Base-by-base conservation (phyloP, 2,888 invertebrate species). In the Bembecia ichneumoniformis region DNA sequence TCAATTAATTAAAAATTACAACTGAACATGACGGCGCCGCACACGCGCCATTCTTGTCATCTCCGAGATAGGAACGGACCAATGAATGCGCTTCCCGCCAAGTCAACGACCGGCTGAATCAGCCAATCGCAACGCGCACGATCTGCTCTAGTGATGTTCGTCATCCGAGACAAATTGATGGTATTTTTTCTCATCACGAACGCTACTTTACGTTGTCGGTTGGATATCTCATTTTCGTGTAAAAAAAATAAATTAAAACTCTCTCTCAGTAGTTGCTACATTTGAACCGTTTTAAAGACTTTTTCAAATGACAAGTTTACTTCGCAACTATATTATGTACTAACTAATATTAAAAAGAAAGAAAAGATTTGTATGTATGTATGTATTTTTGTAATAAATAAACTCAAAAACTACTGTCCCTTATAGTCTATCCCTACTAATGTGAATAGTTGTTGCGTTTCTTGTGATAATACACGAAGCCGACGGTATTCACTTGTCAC, bases 81-180 rank as follows among this genome's bases (percentile, higher is more conserved):
- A 68, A 66, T 64, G 49, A 54, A 50, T 55, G 46, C 53, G 51
- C 51, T 57, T 68, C 64, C 64, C 64, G 63, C 59, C 60, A 59
- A 64, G 81, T 82, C 83, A 80, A 72, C 70, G 83, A 77, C 80
- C 82, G 60, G 28, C 51, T 43, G 52, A 55, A 52, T 60, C 68
- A 63, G 65, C 75, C 75, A 77, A 76, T 77, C 67, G 68, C 69
- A 59, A 66, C 69, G 63, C 56, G 58, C 60, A 66, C 63, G 62
- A 64, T 66, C 59, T 66, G 70, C 68, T 71, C 71, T 62, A 65
- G 62, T 66, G 66, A 62, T 67, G 72, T 45, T 51, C 52, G 69
- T 75, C 77, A 76, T 72, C 74, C 77, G 76, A 72, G 71, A 81
- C 82, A 68, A 81, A 83, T 81, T 69, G 70, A 62, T 63, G 69